Evolutionary conservation across 2,797 vertebrate species (phyloP).

Genomic region (Catamblyrhynchus diadema): DNA sequence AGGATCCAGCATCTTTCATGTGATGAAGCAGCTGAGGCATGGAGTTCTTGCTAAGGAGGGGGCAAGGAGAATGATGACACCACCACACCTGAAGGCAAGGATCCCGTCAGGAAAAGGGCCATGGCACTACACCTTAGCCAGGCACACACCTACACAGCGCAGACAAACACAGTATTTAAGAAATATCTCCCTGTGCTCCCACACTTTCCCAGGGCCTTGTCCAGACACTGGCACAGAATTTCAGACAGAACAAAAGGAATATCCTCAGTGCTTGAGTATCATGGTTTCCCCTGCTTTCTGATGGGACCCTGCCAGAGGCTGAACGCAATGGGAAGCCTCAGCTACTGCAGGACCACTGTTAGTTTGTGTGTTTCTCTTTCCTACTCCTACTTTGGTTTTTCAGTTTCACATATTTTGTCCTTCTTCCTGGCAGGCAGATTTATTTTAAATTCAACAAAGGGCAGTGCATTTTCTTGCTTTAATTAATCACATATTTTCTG

Average conservation of each 20-base stretch:
- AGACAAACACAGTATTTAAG: background rate
- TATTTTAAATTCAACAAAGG: background rate
- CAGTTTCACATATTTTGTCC: background rate
- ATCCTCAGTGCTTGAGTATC: background rate
- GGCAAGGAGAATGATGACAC: rapidly evolving
- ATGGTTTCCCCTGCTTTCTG: background rate
- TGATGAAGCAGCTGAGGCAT: background rate
- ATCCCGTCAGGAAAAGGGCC: background rate
- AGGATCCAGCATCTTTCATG: rapidly evolving
- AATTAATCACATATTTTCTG: conserved; percentile 13
- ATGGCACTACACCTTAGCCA: background rate
- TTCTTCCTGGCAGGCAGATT: background rate
- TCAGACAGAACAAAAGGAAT: background rate
- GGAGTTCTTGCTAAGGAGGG: background rate
- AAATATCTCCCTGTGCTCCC: background rate
- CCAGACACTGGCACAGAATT: background rate
- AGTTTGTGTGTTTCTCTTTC: background rate
- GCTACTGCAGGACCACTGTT: background rate
- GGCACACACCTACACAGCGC: background rate
- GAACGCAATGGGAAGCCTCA: background rate
- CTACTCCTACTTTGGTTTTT: background rate
- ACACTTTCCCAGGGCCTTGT: background rate
- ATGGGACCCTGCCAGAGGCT: background rate
- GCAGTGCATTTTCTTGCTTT: background rate
- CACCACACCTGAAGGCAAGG: background rate